Percentiles rank a stretch among this genome's conserved stretches.
These are phyloP conservation scores for Furnarius figulus DNA, from an alignment of 2,113 vertebrate genomes.

Conservation along the genomic window DNA sequence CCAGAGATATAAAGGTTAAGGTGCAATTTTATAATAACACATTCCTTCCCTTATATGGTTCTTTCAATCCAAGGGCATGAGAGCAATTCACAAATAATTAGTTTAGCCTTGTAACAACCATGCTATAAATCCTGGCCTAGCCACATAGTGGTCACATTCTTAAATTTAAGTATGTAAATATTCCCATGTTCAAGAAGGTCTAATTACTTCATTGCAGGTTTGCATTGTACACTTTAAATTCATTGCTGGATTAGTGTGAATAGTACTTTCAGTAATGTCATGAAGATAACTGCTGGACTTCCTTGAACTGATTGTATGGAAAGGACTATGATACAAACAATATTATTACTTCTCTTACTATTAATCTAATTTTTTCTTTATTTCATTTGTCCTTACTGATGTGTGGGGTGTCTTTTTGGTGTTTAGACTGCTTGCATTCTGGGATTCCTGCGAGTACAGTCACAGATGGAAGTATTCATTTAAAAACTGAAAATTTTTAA, in stretches of 20 bases:
- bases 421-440: neutral
- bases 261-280: neutral
- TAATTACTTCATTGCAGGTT: neutral
- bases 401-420: neutral
- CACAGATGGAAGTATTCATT: neutral
- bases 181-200: neutral
- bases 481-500: neutral
- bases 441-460: neutral
- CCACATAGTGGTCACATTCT: neutral
- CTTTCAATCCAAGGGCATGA: conserved; percentile 40
- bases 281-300: neutral
- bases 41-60: conserved; percentile 52
- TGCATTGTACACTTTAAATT: neutral
- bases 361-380: neutral
- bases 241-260: neutral
- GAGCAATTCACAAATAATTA: conserved; percentile 62
- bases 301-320: neutral
- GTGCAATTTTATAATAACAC: conserved; percentile 52
- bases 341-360: neutral
- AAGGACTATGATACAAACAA: neutral
- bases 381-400: neutral
- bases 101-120: conserved; percentile 38
- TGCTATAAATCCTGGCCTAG: conserved; percentile 9
- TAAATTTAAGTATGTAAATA: conserved; percentile 43
- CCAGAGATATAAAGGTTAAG: conserved; percentile 58